Base-by-base conservation (phyloP, 2,113 vertebrate genomes). In the Colistium nudipinnis region DNA sequence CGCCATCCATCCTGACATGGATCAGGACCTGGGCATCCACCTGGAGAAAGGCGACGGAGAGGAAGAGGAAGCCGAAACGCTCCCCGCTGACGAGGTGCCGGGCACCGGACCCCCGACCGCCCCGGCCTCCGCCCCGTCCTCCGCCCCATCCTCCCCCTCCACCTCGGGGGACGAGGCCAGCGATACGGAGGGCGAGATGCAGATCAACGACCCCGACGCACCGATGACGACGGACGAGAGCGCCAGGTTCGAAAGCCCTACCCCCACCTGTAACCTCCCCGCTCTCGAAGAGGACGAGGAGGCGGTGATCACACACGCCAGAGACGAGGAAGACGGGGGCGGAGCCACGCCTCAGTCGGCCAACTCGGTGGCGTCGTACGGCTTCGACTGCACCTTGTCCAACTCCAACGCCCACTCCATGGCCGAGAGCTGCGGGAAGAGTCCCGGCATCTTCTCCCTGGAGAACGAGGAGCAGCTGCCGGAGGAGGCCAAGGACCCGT, bases 21-120 rank as follows among this genome's bases (percentile, higher is more conserved):
- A 95, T 12, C 94, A 93, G 63, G 94, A 95, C 65, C 63, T 94
- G 19, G 93, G 94, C 17, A 94, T 95, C 49, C 93, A 94, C 74
- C 70, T 94, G 61, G 93, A 94, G 78, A 91, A 90, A 55, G 92
- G 89, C 0, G 93, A 94, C 4, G 91, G 91, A 1, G 93, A 94
- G 63, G 94, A 94, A 27, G 94, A 95, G 22, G 94, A 95, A 74
- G 92, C 94, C 0, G 93, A 94, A 80, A 95, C 94, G 0, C 92
- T 94, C 0, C 93, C 94, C 0, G 93, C 94, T 0, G 94, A 95
- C 2, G 93, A 95, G 49, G 81, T 94, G 19, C 79, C 91, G 1
- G 94, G 93, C 11, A 85, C 88, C 0, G 94, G 93, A 36, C 92
- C 92, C 2, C 90, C 92, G 6, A 94, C 94, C 0, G 94, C 94